A percentile compares a stretch with the other conserved stretches of the same genome.
These are phyloP conservation scores for Xanthia togata DNA, from an alignment of 2,888 invertebrate species.

Conservation along the genomic window DNA sequence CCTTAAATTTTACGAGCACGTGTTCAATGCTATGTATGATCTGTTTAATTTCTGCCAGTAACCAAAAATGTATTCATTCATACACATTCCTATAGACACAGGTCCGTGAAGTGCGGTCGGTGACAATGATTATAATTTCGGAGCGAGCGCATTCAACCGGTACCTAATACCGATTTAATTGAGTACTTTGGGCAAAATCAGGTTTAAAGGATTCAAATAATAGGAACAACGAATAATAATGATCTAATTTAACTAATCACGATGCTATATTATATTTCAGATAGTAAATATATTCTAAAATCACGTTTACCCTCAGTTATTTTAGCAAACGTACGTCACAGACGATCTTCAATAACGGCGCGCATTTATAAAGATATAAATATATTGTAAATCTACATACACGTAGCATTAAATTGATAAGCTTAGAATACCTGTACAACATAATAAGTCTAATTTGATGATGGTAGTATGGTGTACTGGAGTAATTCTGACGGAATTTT, in stretches of 20 bases:
- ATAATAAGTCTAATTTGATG: slow-evolving; percentile 4
- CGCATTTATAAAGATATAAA: slow-evolving; percentile 19
- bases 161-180: background rate
- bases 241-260: slow-evolving; percentile 11
- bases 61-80: slow-evolving; percentile 18
- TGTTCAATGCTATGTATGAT: background rate
- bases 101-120: background rate
- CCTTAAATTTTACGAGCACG: background rate
- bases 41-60: background rate
- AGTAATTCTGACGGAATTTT: background rate
- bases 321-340: slow-evolving; percentile 45
- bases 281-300: slow-evolving; percentile 44
- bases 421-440: slow-evolving; percentile 2
- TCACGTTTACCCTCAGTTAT: slow-evolving; percentile 43
- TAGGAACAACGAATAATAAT: slow-evolving; percentile 10
- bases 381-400: slow-evolving; percentile 25
- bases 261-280: background rate
- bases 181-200: background rate
- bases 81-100: background rate
- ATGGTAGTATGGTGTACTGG: background rate
- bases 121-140: slow-evolving; percentile 10
- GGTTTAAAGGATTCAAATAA: slow-evolving; percentile 12
- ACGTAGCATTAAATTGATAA: slow-evolving; percentile 28
- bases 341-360: slow-evolving; percentile 36
- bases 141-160: slow-evolving; percentile 12